Percentiles rank a stretch among this genome's conserved stretches.
Conservation (phyloP, 2,113 vertebrate species). For the Clarias gariepinus region DNA sequence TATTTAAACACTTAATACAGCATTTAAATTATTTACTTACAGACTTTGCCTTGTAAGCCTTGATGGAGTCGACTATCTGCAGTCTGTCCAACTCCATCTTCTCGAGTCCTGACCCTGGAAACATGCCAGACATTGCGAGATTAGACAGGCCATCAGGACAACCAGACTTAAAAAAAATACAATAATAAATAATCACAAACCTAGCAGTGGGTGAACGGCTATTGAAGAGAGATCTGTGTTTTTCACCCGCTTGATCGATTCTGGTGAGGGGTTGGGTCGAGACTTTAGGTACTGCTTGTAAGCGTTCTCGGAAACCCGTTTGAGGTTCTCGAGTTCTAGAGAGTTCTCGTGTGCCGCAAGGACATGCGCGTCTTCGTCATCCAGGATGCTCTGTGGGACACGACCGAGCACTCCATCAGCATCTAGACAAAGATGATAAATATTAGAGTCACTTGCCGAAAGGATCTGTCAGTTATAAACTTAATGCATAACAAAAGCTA, state of each 20-base stretch:
- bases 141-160: background rate
- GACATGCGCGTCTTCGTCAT: constrained; percentile 84
- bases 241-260: constrained; percentile 91
- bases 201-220: constrained; percentile 86
- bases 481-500: background rate
- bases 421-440: constrained; percentile 47
- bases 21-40: constrained; percentile 71
- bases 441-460: background rate
- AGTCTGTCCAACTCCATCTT: constrained; percentile 83
- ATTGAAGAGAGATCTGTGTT: constrained; percentile 77
- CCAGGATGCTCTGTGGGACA: constrained; percentile 88
- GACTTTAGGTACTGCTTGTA: constrained; percentile 93
- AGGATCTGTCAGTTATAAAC: background rate
- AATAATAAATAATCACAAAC: constrained; percentile 69
- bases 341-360: constrained; percentile 74
- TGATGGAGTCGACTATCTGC: constrained; percentile 86
- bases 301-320: constrained; percentile 79
- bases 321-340: constrained; percentile 80
- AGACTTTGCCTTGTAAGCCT: constrained; percentile 82
- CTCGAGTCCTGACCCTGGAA: constrained; percentile 79
- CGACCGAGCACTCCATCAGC: constrained; percentile 80
- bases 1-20: too few species aligned
- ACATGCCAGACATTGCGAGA: background rate
- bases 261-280: constrained; percentile 79
- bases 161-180: background rate